Conservation (phyloP, 2,888 invertebrate species). For the Ernsta delagoae region DNA sequence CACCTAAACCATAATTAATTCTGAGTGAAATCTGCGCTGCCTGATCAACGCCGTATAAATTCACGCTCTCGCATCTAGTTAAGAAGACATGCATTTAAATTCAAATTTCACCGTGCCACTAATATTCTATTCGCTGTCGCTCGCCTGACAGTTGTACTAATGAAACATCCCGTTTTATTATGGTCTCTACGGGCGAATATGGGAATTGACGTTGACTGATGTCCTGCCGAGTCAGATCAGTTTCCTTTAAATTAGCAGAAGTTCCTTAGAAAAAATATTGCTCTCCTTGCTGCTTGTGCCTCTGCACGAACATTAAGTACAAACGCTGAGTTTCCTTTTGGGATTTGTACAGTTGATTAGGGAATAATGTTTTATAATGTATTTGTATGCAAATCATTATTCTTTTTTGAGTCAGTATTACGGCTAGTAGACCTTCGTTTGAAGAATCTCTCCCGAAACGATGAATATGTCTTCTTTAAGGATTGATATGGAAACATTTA, state of each 20-base stretch:
- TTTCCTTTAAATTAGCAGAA: constrained; percentile 36
- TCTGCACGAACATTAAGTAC: too few species aligned
- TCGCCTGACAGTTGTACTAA: constrained; percentile 42
- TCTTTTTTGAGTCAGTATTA: too few species aligned
- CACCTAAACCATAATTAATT: too few species aligned
- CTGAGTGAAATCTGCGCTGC: too few species aligned
- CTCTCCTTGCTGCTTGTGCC: not conserved
- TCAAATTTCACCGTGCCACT: not conserved
- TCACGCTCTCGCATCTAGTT: constrained; percentile 4
- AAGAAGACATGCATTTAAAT: constrained; percentile 4
- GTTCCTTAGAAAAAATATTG: constrained; percentile 1
- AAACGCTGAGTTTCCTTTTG: too few species aligned
- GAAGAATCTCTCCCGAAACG: too few species aligned
- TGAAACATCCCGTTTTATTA: constrained; percentile 44
- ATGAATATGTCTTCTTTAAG: too few species aligned
- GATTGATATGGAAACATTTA: too few species aligned
- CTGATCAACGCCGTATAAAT: not conserved
- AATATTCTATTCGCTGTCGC: constrained; percentile 38
- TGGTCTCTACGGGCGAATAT: constrained; percentile 41
- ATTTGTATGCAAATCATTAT: too few species aligned
- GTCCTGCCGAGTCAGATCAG: constrained; percentile 41
- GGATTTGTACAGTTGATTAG: too few species aligned
- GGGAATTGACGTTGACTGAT: constrained; percentile 52
- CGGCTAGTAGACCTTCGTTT: too few species aligned
- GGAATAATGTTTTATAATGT: too few species aligned